Evolutionary conservation across 2,113 vertebrate species (phyloP), one percentile per base, ranked within the genome.

Genomic region (Physeter macrocephalus): DNA sequence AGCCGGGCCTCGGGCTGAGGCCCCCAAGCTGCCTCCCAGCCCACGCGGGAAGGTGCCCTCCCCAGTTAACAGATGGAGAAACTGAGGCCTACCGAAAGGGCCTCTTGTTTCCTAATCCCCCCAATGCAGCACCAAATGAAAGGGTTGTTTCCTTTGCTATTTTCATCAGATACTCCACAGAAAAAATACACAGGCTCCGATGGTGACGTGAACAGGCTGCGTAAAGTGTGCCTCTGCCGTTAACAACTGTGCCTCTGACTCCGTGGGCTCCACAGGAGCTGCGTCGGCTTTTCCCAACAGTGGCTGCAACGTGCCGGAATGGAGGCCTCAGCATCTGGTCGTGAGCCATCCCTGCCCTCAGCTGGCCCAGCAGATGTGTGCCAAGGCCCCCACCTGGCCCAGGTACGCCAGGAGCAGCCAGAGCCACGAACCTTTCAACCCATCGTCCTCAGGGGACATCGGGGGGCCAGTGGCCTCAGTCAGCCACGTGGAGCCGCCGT

Each of bases 321-420:
- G 12, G 34, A n/a, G 3, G 6, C 10, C 57, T 52, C 31, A 10
- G 5, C 57, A 2, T 11, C 5, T 0, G 6, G 21, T 8, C 1
- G 1, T 31, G 34, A 10, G 34, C 75, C 20, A 1, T 6, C 34
- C 52, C 52, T 1, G n/a, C 23, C 5, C 15, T 54, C 3, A 77
- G 43, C 74, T 17, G 43, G 83, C 67, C 52, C 2, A 14, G 3
- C 54, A 72, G 74, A 8, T 4, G 6, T n/a, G 62, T 11, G 23
- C 74, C 4, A 1, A 2, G 23, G 62, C 23, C 66, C 46, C n/a
- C 13, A 34, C 36, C 89, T 14, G 43, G 88, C 54, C 82, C n/a
- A 12, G 36, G n/a, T 12, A 15, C 1, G 39, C 83, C 75, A 23
- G n/a, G 46, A 41, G 23, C 18, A 27, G 31, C 2, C 1, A 6